Evolutionary conservation across 2,113 vertebrate species (phyloP), one percentile per base, ranked within the genome.

Genomic region (Cyanoderma ruficeps): DNA sequence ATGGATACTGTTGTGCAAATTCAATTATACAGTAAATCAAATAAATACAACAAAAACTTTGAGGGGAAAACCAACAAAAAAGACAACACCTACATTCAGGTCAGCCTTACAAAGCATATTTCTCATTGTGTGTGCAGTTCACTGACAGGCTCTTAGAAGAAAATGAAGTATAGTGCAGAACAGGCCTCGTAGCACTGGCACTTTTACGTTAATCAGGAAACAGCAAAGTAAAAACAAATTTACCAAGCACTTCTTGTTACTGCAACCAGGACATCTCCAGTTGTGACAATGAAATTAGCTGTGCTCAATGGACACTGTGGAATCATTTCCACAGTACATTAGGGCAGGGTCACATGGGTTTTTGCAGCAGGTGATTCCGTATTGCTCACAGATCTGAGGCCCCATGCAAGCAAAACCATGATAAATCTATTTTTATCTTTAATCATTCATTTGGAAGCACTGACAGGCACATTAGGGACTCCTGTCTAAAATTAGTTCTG

Each of bases 401-500:
- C 57, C 4, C 0, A 39, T 39, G 75, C 61, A 83, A 64, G 14
- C 52, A 82, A 89, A 93, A 96, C 87, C 68, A 93, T 63, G 89
- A 44, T 78, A 89, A 87, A 89, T 55, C 95, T 97, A 75, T 96
- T 96, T 93, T 97, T 78, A 92, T 70, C 90, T 80, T 89, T 79
- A 96, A 90, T 91, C 92, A 92, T 81, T 97, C 91, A 93, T 96
- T 95, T 81, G 85, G 92, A 85, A 97, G 91, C 63, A 90, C 86
- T 71, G 93, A 59, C 59, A 93, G 87, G 90, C 91, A 94, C 57
- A 95, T 79, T 63, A 97, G 97, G 74, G 87, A 77, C 89, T 88
- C 63, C 93, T 44, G 35, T 80, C 96, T 98, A 98, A 97, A 98
- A 97, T 97, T 97, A 97, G 95, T 72, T 94, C 89, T 67, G 59